These are phyloP conservation scores for Diuraphis noxia DNA, from an alignment of 1,140 invertebrate species.

Conservation along the genomic window DNA sequence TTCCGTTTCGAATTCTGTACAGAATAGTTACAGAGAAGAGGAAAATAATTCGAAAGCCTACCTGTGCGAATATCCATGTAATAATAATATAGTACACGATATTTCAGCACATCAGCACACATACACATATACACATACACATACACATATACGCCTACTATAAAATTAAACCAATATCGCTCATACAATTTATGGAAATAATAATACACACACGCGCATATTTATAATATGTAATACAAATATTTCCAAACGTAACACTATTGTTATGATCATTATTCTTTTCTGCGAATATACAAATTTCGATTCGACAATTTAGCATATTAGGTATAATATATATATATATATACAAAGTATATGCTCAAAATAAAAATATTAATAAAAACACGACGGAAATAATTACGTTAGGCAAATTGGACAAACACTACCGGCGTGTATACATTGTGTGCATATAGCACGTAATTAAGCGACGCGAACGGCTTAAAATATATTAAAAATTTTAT, in stretches of 20 bases:
- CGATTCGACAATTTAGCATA: neutral
- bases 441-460: neutral
- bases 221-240: neutral
- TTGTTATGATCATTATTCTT: neutral
- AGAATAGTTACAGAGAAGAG: neutral
- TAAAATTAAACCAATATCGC: neutral
- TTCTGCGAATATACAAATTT: neutral
- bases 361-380: neutral
- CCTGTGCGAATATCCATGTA: neutral
- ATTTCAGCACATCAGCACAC: neutral
- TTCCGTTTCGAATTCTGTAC: neutral
- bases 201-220: neutral
- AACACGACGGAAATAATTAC: neutral
- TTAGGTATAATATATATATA: no score
- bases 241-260: neutral
- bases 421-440: neutral
- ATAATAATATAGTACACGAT: neutral
- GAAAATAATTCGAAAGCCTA: neutral
- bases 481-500: neutral
- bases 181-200: neutral
- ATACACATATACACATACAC: neutral
- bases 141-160: neutral
- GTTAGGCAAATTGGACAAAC: conserved; percentile 14
- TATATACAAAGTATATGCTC: neutral
- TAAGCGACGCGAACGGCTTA: neutral